Evolutionary conservation across 2,113 vertebrate species (phyloP), one percentile per base, ranked within the genome.

Genomic region (Trematomus loennbergii): DNA sequence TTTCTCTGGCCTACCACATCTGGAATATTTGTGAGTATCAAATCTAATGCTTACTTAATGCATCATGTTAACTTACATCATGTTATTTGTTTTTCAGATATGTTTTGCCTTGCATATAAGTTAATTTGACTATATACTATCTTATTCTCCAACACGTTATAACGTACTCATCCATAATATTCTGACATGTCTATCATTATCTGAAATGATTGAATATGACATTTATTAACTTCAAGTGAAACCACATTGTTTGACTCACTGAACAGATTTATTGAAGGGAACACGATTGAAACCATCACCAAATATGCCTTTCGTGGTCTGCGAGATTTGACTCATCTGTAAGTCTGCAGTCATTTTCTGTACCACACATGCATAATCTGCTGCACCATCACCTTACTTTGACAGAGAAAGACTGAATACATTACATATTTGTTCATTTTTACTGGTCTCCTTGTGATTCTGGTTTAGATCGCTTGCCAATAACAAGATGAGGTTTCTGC

Each of bases 1-100:
- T 8, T 99, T 99, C 82, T 96, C 96, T 81, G 98, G 97, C 43
- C 96, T 99, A 77, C 97, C 97, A 84, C 97, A 97, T 87, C 96
- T 99, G 0, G 97, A 99, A 83, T 99, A 99, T 94, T 89, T 99
- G 98, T 99, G 93, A 99, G 98, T 97, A 82, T 43, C 80, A 16
- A 46, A 16, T 52, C 5, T 18, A 3, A 17, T 55, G 18, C 9
- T 57, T 17, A 18, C 13, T 43, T 36, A 3, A 15, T 61, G 16
- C 6, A 12, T 58, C 40, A 9, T 16, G 3, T 46, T 3, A 68
- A 64, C 50, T 52, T 0, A n/a, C 9, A 9, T 48, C 4, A 12
- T 61, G 2, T 45, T 29, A 29, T 2, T 50, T 46, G 9, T 59
- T 11, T 16, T 48, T 40, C 36, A 9, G 5, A 40, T 29, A 4